Base-by-base conservation (phyloP, 2,797 vertebrate genomes). In the Pseudochirops cupreus region DNA sequence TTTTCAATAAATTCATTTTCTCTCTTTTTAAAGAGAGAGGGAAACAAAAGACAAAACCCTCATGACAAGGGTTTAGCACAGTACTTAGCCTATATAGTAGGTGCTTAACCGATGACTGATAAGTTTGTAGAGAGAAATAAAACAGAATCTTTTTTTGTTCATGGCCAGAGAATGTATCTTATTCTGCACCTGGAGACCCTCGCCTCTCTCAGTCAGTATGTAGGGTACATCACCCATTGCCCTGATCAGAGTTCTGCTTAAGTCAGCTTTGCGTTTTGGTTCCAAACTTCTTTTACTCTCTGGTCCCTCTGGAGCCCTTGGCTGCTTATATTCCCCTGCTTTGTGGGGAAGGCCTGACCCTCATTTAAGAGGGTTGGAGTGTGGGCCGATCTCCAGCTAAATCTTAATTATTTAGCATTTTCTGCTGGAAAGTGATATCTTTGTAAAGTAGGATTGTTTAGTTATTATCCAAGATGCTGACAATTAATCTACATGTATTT, bases 341-440 rank as follows among this genome's bases (percentile, higher is more conserved):
- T 96, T 95, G 92, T 59, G 50, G 29, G 58, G 94, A 92, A 95
- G 94, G 53, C 56, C 18, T 95, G 55, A 39, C 50, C 31, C 94
- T 96, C 93, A 54, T 56, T 95, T 95, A 53, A 92, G 59, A 95
- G 96, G n/a, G 28, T 94, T 95, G 33, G 59, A 95, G 67, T 93
- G 39, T 94, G 87, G 91, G 50, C 91, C 91, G 31, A 93, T 53
- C 95, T 97, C 54, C 95, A 74, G 67, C n/a, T 21, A 95, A 58
- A 93, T 67, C 74, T 95, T 92, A 93, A 92, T 96, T 96, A 95
- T 87, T 21, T 53, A 91, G 53, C 50, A 56, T 89, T 95, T 95
- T 96, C 92, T 92, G 0, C 95, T 94, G 94, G 93, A 95, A 97
- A 96, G 67, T 62, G 58, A 95, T 31, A 26, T 74, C 24, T 46